Evolutionary conservation across 2,888 invertebrate genomes (phyloP).

Genomic region (Nysson spinosus): DNA sequence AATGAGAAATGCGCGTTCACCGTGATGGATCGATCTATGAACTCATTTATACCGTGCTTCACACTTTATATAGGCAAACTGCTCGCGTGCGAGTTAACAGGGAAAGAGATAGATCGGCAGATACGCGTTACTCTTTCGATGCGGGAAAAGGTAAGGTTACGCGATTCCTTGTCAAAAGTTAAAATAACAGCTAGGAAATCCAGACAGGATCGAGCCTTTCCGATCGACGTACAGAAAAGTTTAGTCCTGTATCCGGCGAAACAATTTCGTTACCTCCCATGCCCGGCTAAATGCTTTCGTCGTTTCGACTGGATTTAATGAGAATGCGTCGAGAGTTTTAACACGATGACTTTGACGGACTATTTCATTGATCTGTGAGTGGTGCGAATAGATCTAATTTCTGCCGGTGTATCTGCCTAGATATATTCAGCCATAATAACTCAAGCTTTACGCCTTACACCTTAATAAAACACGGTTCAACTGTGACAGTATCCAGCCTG

Average conservation of each 20-base stretch:
- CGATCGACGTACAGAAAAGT: constrained; percentile 38
- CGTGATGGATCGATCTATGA: constrained; percentile 61
- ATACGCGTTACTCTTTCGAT: constrained; percentile 23
- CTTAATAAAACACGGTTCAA: too few relatives aligned
- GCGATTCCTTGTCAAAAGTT: constrained; percentile 46
- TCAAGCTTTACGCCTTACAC: too few relatives aligned
- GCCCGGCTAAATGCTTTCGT: constrained; percentile 3
- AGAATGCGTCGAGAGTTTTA: constrained; percentile 37
- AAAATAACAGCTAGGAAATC: constrained; percentile 27
- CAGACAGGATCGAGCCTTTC: constrained; percentile 30
- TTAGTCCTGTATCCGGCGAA: constrained; percentile 31
- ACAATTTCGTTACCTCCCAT: constrained; percentile 46
- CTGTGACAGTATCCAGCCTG: too few relatives aligned
- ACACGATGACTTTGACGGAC: constrained; percentile 37
- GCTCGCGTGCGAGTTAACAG: constrained; percentile 53
- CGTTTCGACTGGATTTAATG: constrained; percentile 47
- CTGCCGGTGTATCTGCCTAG: background rate
- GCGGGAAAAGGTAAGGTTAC: constrained; percentile 48
- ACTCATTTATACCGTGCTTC: constrained; percentile 12
- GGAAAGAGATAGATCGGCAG: constrained; percentile 41
- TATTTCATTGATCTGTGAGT: constrained; percentile 6
- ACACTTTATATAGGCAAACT: constrained; percentile 9
- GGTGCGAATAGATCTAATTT: background rate
- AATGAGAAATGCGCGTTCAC: constrained; percentile 68
- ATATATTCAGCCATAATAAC: background rate